Evolutionary conservation across 2,888 invertebrate genomes (phyloP).

Genomic region (Uloborus plumipes): DNA sequence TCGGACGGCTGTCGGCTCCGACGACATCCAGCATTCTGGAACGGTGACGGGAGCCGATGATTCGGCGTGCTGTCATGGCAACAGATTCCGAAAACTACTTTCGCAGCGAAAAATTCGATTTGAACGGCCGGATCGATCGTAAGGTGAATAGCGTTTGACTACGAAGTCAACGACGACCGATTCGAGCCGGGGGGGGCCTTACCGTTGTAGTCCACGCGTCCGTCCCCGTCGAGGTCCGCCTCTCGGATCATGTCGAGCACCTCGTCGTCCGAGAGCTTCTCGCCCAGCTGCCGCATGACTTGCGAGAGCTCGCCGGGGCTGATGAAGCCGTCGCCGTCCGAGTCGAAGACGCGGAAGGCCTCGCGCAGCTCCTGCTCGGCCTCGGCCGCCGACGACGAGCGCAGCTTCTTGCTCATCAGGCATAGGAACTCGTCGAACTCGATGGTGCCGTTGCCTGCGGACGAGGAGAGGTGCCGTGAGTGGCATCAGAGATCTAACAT

Average conservation of each 20-base stretch:
- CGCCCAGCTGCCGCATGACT: slow-evolving; percentile 86
- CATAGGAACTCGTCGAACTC: slow-evolving; percentile 93
- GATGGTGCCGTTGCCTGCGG: slow-evolving; percentile 84
- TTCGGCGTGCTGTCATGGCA: no score
- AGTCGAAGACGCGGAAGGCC: slow-evolving; percentile 92
- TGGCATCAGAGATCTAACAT: no score
- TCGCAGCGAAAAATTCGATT: no score
- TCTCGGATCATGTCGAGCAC: slow-evolving; percentile 92
- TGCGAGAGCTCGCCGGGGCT: slow-evolving; percentile 87
- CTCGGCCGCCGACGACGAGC: slow-evolving; percentile 75
- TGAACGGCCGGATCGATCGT: no score
- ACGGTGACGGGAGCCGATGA: no score
- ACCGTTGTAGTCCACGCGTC: slow-evolving; percentile 91
- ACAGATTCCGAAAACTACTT: no score
- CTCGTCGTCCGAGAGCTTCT: slow-evolving; percentile 83
- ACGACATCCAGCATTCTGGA: no score
- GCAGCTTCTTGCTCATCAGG: slow-evolving; percentile 95
- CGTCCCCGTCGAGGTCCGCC: slow-evolving; percentile 88
- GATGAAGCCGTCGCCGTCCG: slow-evolving; percentile 89
- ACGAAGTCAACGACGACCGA: no score
- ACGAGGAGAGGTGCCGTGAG: no score
- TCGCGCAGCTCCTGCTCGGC: slow-evolving; percentile 89
- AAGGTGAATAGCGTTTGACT: no score
- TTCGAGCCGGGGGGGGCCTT: slow-evolving; percentile 64
- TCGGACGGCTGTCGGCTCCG: no score